Percentiles rank a stretch among this genome's conserved stretches.
phyloP scores from a whole-genome alignment of 2,797 vertebrate species.

The Pipistrellus pygmaeus region DNA sequence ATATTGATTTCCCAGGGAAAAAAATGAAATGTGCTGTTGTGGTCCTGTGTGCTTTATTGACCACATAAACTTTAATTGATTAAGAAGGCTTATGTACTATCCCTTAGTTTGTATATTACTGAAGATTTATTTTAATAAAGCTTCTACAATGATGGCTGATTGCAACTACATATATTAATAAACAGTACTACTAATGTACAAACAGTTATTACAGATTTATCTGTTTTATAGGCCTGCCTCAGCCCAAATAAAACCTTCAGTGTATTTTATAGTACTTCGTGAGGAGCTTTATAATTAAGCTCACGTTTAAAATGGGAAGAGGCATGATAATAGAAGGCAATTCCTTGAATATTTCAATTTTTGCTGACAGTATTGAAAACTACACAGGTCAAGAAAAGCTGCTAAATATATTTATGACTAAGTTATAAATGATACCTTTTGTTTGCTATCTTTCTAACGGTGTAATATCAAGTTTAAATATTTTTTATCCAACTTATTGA shows the following conservation, averaged over 20 bases:
- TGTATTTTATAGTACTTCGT: conserved; percentile 63
- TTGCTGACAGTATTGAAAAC: conserved; percentile 48
- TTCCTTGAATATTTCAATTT: conserved; percentile 9
- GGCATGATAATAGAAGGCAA: conserved; percentile 12
- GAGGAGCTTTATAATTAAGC: conserved; percentile 59
- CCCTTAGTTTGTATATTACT: conserved; percentile 59
- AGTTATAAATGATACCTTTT: conserved; percentile 10
- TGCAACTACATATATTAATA: conserved; percentile 68
- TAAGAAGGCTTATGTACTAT: conserved; percentile 53
- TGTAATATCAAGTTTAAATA: conserved; percentile 13
- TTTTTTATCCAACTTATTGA: conserved; percentile 30
- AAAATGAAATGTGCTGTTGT: conserved; percentile 39
- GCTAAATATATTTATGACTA: conserved; percentile 36
- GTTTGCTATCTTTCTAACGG: conserved; percentile 31
- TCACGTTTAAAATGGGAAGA: conserved; percentile 59
- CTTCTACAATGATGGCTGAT: conserved; percentile 43
- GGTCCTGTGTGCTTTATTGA: conserved; percentile 62
- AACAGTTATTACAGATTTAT: conserved; percentile 60
- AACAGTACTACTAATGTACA: conserved; percentile 49
- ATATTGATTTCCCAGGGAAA: conserved; percentile 66
- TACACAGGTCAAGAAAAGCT: conserved; percentile 25
- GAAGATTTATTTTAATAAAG: conserved; percentile 64
- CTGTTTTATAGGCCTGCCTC: conserved; percentile 51
- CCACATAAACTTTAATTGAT: conserved; percentile 68
- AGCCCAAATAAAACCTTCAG: conserved; percentile 53